A percentile compares a stretch with the other conserved stretches of the same genome.
Conservation (phyloP, 1,140 invertebrate genomes). For the Agrilus planipennis region DNA sequence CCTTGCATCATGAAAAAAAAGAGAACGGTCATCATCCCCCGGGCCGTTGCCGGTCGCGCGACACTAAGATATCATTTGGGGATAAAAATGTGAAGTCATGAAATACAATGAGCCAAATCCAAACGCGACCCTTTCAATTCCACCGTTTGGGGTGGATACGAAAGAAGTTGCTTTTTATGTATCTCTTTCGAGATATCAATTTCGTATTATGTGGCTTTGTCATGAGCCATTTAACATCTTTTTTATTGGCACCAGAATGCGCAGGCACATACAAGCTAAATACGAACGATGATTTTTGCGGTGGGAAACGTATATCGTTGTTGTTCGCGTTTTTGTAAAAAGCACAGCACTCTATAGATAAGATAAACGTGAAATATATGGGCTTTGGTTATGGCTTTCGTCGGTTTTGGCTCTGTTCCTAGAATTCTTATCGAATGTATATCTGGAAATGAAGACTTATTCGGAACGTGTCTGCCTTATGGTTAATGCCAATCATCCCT, state of each 20-base stretch:
- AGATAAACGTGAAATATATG: constrained; percentile 11
- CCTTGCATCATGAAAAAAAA: constrained; percentile 1
- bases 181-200: constrained; percentile 22
- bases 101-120: constrained; percentile 22
- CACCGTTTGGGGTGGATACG: constrained; percentile 18
- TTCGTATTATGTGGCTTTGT: constrained; percentile 21
- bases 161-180: constrained; percentile 12
- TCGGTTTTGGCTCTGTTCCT: constrained; percentile 1
- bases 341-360: constrained; percentile 8
- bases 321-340: too few relatives aligned
- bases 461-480: too few relatives aligned
- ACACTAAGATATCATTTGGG: constrained; percentile 18
- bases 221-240: constrained; percentile 24
- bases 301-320: constrained; percentile 6
- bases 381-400: constrained; percentile 3
- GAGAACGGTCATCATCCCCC: constrained; percentile 1
- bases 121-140: constrained; percentile 25
- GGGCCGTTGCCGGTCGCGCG: constrained; percentile 9
- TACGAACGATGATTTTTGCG: constrained; percentile 4
- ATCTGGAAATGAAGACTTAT: too few relatives aligned
- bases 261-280: constrained; percentile 4
- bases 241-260: constrained; percentile 10
- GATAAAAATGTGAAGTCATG: constrained; percentile 23
- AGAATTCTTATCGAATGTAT: too few relatives aligned
- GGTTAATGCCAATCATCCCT: too few relatives aligned